phyloP scores from a whole-genome alignment of 2,113 vertebrate species.

The Nettapus auritus region DNA sequence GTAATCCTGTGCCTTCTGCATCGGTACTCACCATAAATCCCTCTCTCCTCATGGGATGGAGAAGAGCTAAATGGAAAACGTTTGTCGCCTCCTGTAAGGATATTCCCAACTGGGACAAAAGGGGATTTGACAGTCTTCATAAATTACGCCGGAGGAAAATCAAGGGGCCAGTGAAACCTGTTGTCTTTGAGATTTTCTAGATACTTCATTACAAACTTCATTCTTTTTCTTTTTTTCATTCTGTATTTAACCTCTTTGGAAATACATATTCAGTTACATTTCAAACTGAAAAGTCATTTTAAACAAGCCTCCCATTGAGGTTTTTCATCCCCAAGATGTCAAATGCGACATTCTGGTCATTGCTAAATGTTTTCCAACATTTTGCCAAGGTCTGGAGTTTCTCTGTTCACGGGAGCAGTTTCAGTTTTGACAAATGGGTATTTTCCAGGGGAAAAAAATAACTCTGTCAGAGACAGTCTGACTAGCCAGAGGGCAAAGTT shows the following conservation, averaged over 20 bases:
- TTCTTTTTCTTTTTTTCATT: neutral
- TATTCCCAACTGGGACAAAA: neutral
- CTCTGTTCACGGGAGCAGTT: neutral
- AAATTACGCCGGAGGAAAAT: neutral
- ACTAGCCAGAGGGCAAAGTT: conserved; percentile 16
- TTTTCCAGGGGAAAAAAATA: neutral
- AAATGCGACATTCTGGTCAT: neutral
- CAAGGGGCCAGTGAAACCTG: neutral
- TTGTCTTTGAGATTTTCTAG: neutral
- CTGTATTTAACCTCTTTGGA: neutral
- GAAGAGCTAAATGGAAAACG: neutral
- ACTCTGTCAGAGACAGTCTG: neutral
- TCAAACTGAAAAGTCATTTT: neutral
- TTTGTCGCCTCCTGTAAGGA: neutral
- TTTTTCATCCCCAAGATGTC: neutral
- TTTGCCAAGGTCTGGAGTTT: neutral
- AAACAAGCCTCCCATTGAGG: neutral
- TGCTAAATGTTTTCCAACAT: neutral
- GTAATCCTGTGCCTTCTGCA: neutral
- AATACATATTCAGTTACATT: neutral
- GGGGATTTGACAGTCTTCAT: neutral
- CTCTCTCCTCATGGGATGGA: neutral
- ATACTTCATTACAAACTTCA: neutral
- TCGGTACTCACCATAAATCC: neutral
- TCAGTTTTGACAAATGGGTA: neutral